A percentile compares a stretch with the other conserved stretches of the same genome.
These are phyloP conservation scores for Hemicentrotus pulcherrimus DNA, from an alignment of 35 echinoderm and acorn worm species.

Conservation along the genomic window DNA sequence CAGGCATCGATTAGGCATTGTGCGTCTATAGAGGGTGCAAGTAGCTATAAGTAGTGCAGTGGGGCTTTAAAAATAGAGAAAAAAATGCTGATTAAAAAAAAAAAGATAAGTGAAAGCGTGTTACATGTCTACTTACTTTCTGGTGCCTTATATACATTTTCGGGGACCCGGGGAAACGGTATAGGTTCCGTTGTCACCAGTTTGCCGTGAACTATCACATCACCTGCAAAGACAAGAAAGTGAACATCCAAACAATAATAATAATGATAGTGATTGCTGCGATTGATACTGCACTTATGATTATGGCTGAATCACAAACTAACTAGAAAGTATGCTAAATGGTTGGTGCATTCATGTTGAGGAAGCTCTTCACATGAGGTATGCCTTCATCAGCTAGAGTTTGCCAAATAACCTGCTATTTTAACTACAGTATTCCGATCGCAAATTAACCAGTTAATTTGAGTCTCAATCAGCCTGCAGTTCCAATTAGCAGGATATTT, in stretches of 20 bases:
- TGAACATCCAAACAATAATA: neutral
- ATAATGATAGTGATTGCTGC: neutral
- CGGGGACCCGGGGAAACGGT: slow-evolving; percentile 27
- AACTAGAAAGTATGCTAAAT: neutral
- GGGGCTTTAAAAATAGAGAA: no score
- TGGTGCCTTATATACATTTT: slow-evolving; percentile 49
- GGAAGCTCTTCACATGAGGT: neutral
- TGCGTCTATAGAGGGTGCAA: no score
- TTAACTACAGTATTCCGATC: no score
- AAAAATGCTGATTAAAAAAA: no score
- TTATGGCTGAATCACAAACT: neutral
- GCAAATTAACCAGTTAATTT: no score
- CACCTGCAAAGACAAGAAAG: neutral
- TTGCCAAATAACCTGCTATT: no score
- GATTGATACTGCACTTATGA: neutral
- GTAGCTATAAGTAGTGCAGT: no score
- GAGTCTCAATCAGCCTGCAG: no score
- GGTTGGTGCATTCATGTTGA: neutral
- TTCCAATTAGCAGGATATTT: no score
- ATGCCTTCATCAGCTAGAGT: no score
- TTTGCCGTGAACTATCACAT: slow-evolving; percentile 50
- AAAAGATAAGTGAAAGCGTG: no score
- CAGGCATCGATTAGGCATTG: no score
- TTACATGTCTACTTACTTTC: neutral
- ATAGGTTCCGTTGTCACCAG: slow-evolving; percentile 37